Conservation (phyloP, 2,113 vertebrate species). For the Epinephelus fuscoguttatus region DNA sequence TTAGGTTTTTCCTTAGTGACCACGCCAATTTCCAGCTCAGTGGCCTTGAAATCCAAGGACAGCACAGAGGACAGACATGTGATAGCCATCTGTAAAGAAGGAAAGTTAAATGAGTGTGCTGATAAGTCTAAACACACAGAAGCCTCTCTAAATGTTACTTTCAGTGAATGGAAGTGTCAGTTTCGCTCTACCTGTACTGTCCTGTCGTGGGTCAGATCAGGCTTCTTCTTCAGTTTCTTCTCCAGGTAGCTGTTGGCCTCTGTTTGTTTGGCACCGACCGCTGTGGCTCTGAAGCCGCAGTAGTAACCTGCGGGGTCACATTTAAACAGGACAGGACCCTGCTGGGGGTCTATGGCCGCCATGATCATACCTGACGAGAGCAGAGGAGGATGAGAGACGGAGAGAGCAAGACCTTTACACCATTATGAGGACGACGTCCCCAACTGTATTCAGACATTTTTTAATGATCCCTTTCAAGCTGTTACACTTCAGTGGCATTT, state of each 20-base stretch:
- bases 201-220: constrained; percentile 75
- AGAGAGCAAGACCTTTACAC: neutral
- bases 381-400: neutral
- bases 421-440: neutral
- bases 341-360: constrained; percentile 82
- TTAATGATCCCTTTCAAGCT: neutral
- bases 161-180: neutral
- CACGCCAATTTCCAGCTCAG: constrained; percentile 83
- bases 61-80: constrained; percentile 83
- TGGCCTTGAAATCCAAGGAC: constrained; percentile 83
- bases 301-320: constrained; percentile 87
- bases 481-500: too few species aligned
- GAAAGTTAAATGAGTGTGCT: neutral
- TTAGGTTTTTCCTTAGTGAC: constrained; percentile 84
- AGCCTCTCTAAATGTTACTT: neutral
- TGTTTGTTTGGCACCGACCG: constrained; percentile 83
- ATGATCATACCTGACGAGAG: constrained; percentile 83
- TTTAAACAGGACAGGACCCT: constrained; percentile 84
- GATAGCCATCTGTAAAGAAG: constrained; percentile 80
- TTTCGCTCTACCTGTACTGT: constrained; percentile 78
- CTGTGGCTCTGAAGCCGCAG: constrained; percentile 85
- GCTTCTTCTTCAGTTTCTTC: constrained; percentile 86
- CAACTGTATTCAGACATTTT: neutral
- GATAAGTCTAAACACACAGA: neutral
- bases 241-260: constrained; percentile 87